These are phyloP conservation scores for Melanotaenia trifasciata DNA, from an alignment of 2,797 vertebrate genomes.

Conservation along the genomic window DNA sequence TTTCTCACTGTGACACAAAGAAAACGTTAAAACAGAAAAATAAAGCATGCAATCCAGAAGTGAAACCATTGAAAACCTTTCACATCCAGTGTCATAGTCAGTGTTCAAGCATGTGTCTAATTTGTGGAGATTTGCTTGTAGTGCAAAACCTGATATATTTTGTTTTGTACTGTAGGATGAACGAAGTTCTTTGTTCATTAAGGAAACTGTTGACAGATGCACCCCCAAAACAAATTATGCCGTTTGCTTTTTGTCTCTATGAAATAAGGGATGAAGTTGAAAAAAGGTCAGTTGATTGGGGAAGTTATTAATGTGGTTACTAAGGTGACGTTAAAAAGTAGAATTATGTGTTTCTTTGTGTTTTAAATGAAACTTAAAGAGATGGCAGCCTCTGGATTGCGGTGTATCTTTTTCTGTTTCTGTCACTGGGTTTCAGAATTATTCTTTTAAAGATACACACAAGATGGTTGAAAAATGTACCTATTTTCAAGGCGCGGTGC, in stretches of 20 bases:
- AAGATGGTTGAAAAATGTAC: neutral
- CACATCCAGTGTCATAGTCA: neutral
- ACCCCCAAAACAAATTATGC: neutral
- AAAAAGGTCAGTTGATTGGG: neutral
- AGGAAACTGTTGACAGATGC: neutral
- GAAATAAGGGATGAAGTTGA: conserved; percentile 12
- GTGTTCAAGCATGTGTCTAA: neutral
- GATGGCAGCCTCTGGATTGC: neutral
- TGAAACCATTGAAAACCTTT: no score
- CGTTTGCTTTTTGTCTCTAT: neutral
- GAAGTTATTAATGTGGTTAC: neutral
- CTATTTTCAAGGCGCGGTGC: neutral
- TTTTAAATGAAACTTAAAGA: neutral
- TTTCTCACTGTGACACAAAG: no score
- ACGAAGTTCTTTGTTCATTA: neutral
- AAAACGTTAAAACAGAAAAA: no score
- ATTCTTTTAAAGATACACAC: neutral
- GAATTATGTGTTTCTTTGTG: neutral
- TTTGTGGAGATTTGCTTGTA: neutral
- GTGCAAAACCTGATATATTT: neutral
- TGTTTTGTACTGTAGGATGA: neutral
- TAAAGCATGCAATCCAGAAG: no score
- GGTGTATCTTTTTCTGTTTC: neutral
- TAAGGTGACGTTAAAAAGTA: neutral
- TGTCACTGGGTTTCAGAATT: neutral